phyloP scores from a whole-genome alignment of 2,113 vertebrate species.

The Nycticorax nycticorax region DNA sequence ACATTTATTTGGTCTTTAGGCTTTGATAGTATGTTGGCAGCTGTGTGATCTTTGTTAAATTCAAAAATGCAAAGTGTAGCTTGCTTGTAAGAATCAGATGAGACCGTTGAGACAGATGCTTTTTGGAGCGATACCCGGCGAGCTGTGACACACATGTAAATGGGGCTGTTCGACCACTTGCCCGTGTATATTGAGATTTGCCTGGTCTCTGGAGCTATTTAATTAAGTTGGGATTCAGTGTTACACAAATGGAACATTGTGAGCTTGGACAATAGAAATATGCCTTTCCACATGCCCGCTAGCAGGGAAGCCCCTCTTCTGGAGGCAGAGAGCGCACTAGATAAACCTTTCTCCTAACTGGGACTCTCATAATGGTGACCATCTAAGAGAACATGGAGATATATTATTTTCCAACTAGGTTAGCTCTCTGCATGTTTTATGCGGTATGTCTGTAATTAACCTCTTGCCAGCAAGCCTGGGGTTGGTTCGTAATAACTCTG shows the following conservation, averaged over 20 bases:
- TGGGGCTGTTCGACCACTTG: not conserved
- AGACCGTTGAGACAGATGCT: slow-evolving; percentile 58
- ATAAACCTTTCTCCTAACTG: not conserved
- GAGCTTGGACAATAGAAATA: slow-evolving; percentile 2
- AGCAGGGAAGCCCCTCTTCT: not conserved
- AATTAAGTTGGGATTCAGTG: slow-evolving; percentile 69
- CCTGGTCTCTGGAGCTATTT: slow-evolving; percentile 39
- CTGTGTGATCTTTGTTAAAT: slow-evolving; percentile 70
- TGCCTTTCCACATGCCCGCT: not conserved
- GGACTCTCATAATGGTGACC: not conserved
- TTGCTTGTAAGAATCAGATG: slow-evolving; percentile 63
- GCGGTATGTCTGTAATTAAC: not conserved
- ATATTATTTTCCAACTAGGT: not conserved
- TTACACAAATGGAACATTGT: slow-evolving; percentile 59
- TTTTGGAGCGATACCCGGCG: not conserved
- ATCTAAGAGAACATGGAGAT: not conserved
- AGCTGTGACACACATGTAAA: slow-evolving; percentile 53
- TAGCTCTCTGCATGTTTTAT: not conserved
- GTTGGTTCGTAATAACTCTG: accelerated
- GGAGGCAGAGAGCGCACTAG: not conserved
- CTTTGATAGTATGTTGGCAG: slow-evolving; percentile 65
- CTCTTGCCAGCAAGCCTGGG: not conserved
- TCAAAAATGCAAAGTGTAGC: slow-evolving; percentile 63
- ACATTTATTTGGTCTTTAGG: slow-evolving; percentile 67
- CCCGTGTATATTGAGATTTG: slow-evolving; percentile 13